Base-by-base conservation (phyloP, 2,113 vertebrate species). In the Mormyrus lacerda region DNA sequence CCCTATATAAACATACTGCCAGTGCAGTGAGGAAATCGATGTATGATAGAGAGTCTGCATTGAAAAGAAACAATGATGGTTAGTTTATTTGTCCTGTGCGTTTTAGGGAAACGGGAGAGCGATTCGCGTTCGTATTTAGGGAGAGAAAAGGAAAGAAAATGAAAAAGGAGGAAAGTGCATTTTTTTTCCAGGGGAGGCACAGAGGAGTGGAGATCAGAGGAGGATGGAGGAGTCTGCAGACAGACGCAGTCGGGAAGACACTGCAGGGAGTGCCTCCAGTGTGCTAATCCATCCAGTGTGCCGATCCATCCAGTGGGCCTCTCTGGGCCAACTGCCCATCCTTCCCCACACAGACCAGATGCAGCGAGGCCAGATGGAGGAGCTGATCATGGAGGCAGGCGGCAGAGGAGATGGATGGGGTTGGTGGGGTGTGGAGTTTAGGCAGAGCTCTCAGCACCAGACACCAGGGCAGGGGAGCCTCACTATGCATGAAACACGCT, bases 321-420 rank as follows among this genome's bases (percentile, higher is more conserved):
- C 76, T 83, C 58, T 45, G 89, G 91, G 93, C 93, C 92, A 92
- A 90, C 91, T 93, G 92, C 92, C 88, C 73, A 1, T 65, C 87
- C 85, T 87, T 91, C 90, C 19, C 92, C 91, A 61, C 90, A 89
- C 92, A 91, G 91, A 89, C 91, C 91, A 92, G 91, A 93, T 92
- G 92, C 90, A 92, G 88, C 10, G 86, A 90, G 93, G 94, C 96
- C 96, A 96, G 95, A 96, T 95, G 95, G 95, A 95, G 91, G 58
- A 91, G 92, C 93, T 95, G 95, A 95, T 95, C 94, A 93, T 92
- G 92, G 93, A 92, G 94, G 93, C 95, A 94, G 95, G 93, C 92
- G 93, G 95, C 93, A 82, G 39, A 44, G 31, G 76, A 84, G 44
- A 84, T 47, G 82, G 44, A 44, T n/a, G 31, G 15, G 19, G 4